phyloP scores from a whole-genome alignment of 2,888 invertebrate species.

The Mactromeris polynyma region DNA sequence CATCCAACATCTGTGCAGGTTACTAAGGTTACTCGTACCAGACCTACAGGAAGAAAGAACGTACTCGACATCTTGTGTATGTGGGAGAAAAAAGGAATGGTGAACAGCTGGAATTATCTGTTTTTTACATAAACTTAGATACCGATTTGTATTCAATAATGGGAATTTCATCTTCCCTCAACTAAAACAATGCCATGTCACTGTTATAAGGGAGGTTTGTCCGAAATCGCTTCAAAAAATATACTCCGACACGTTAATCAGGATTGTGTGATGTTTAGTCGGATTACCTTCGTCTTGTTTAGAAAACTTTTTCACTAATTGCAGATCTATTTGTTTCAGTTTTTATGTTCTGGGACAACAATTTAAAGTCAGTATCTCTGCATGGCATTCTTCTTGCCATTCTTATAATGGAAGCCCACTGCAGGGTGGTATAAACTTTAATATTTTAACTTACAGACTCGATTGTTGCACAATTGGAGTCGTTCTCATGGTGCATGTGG shows the following conservation, averaged over 20 bases:
- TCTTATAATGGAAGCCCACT: constrained; percentile 26
- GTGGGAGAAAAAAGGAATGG: constrained; percentile 39
- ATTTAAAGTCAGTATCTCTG: constrained; percentile 51
- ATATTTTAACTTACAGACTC: constrained; percentile 32
- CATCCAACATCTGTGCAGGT: too few relatives aligned
- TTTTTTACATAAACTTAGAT: constrained; percentile 32
- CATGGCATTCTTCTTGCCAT: constrained; percentile 33
- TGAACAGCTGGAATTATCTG: constrained; percentile 47
- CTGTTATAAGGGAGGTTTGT: not conserved
- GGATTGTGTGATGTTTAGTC: constrained; percentile 44
- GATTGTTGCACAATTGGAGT: constrained; percentile 52
- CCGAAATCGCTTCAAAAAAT: constrained; percentile 32
- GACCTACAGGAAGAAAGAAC: too few relatives aligned
- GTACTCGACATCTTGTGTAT: not conserved
- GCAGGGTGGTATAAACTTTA: not conserved
- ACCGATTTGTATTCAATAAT: constrained; percentile 36
- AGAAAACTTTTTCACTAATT: constrained; percentile 41
- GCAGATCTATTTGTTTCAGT: constrained; percentile 45
- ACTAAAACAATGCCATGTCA: not conserved
- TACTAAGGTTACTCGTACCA: too few relatives aligned
- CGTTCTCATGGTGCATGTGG: too few relatives aligned
- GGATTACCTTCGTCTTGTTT: constrained; percentile 30
- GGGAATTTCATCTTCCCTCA: not conserved
- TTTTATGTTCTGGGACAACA: constrained; percentile 22
- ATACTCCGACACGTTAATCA: constrained; percentile 21